Base-by-base conservation (phyloP, 2,797 vertebrate genomes). In the Molossus alvarezi region DNA sequence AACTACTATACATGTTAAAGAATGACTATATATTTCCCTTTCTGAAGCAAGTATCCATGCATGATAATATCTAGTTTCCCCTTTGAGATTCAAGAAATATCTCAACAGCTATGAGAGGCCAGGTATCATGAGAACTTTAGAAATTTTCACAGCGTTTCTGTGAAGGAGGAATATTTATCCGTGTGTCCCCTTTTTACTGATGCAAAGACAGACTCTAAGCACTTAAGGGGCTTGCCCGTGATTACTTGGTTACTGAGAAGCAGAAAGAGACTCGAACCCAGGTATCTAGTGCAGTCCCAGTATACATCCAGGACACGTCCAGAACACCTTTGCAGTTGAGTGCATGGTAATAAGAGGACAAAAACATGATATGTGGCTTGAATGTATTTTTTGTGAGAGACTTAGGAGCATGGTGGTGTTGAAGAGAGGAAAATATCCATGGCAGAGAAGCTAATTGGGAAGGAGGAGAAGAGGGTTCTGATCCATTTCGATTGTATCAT, bases 31-130 rank as follows among this genome's bases (percentile, higher is more conserved):
- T 2, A 65, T 67, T 64, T 51, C 21, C n/a, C 15, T 80, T 83
- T 85, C 58, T 41, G 77, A 91, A 69, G 80, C 7, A 65, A 71
- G 73, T 5, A 48, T 83, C 83, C 13, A 51, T 27, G 21, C 8
- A 33, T 37, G 41, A 27, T 13, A 57, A 41, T 62, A 45, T 55
- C 62, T 1, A 53, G 18, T 17, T 27, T 65, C 9, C 12, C 65
- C 33, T 81, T 91, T 58, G 58, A 67, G 57, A 89, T 33, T 91
- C 84, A 79, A 93, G 84, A 90, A 86, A 65, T 45, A 51, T 7
- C 20, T n/a, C 69, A 88, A 85, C 0, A 89, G 10, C n/a, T 45
- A 33, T 0, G n/a, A 91, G 53, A 21, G 53, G n/a, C n/a, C 37
- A 64, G 75, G 58, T 11, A 3, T 37, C 21, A 14, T 0, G 29